Conservation (phyloP, 2,888 invertebrate species). For the Diarsia brunnea region DNA sequence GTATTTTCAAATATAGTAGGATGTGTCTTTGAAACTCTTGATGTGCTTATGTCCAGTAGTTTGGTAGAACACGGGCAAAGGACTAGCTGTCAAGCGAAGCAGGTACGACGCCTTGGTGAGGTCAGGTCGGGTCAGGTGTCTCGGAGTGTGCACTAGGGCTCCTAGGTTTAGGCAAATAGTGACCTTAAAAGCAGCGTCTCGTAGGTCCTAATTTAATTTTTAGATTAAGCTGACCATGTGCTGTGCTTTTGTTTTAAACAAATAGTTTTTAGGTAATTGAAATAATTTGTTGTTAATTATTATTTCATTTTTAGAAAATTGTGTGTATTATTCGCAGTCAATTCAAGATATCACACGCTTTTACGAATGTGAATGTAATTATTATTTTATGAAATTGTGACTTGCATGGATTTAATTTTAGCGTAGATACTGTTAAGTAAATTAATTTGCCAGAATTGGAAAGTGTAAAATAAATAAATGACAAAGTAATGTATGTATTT, state of each 20-base stretch:
- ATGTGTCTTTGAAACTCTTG: conserved; percentile 89
- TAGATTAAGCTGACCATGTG: conserved; percentile 90
- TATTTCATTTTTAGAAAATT: conserved; percentile 81
- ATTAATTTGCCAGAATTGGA: conserved; percentile 84
- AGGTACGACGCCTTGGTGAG: conserved; percentile 59
- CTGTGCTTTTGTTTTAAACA: conserved; percentile 91
- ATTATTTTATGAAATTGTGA: conserved; percentile 76
- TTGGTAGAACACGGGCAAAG: conserved; percentile 79
- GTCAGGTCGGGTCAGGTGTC: conserved; percentile 70
- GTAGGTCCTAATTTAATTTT: conserved; percentile 87
- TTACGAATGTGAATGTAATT: conserved; percentile 80
- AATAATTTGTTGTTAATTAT: conserved; percentile 86
- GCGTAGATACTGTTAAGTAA: conserved; percentile 76
- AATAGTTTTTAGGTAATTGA: conserved; percentile 87
- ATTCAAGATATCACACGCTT: conserved; percentile 85
- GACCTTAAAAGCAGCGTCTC: conserved; percentile 82
- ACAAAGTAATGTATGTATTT: conserved; percentile 84
- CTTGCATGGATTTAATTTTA: conserved; percentile 78
- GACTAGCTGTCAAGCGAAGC: conserved; percentile 60
- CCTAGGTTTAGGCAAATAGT: conserved; percentile 86
- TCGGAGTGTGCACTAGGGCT: conserved; percentile 84
- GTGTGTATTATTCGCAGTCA: conserved; percentile 88
- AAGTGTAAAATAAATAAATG: conserved; percentile 83
- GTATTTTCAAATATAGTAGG: conserved; percentile 87
- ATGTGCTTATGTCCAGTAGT: conserved; percentile 90